Evolutionary conservation across 2,888 invertebrate species (phyloP), one percentile per base, ranked within the genome.

Genomic region (Lobophora halterata): DNA sequence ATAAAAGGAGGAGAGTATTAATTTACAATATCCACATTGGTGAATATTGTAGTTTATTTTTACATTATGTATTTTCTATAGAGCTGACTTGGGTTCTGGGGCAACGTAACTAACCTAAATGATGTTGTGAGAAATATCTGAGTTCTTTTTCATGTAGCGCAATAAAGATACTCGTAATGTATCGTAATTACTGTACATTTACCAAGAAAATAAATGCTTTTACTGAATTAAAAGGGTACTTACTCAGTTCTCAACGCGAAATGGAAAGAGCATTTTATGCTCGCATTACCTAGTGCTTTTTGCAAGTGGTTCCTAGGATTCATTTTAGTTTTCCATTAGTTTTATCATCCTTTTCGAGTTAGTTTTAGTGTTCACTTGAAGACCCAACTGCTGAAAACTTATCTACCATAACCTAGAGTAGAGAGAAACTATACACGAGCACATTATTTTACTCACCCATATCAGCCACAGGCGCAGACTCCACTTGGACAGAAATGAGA

Each of bases 401-500:
- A n/a, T n/a, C n/a, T n/a, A n/a, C n/a, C 3, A 14, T 14, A 5
- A 3, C 14, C 3, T 14, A 5, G 5, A 14, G 3, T 14, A 14
- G 5, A 5, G 3, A 14, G 14, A 14, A 14, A 14, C 14, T 14
- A 5, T 14, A 3, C 14, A 14, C 14, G 5, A 14, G 5, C 5
- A 14, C 3, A 14, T 3, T 14, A 14, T 14, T 14, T 14, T 14
- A 55, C 65, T 55, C 50, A 72, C 73, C 71, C 46, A 61, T 26
- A 35, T 65, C 63, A 12, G 64, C 58, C 5, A 55, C 46, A 0
- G 73, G 73, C n/a, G 71, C 71, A 5, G 60, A 42, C 10, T 49
- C 23, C 10, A 59, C 64, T 21, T 48, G 47, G 23, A 47, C 41
- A 5, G 55, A 34, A 24, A 52, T 44, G 33, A 68, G 14, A 3